A percentile compares a stretch with the other conserved stretches of the same genome.
Evolutionary conservation across 92 coral and sea anemone species (phyloP).

Genomic region (Paramuricea clavata): DNA sequence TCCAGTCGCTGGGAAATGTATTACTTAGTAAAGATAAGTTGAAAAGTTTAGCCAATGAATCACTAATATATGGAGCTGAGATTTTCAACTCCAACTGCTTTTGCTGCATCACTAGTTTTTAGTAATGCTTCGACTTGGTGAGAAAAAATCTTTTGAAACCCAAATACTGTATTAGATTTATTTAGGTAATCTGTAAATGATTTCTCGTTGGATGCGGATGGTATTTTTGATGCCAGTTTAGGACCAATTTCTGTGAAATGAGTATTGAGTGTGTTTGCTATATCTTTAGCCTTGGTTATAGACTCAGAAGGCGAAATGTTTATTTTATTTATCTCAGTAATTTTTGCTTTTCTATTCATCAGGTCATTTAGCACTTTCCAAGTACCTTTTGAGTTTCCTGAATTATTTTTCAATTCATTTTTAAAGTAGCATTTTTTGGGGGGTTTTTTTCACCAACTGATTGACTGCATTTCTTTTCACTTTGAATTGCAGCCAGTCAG

Average conservation of each 20-base stretch:
- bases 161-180: conserved; percentile 32
- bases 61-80: conserved; percentile 26
- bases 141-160: background rate
- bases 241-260: too few species aligned
- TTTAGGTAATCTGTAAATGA: conserved; percentile 42
- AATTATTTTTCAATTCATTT: conserved; percentile 34
- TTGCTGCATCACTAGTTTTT: background rate
- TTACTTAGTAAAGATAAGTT: too few species aligned
- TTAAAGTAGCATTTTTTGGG: too few species aligned
- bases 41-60: conserved; percentile 7
- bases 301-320: conserved; percentile 5
- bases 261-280: too few species aligned
- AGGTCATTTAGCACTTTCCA: conserved; percentile 57
- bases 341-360: conserved; percentile 38
- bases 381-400: conserved; percentile 39
- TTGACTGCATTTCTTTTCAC: too few species aligned
- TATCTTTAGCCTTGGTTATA: conserved; percentile 40
- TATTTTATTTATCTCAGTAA: conserved; percentile 36
- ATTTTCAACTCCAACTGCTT: background rate
- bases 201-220: too few species aligned
- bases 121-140: background rate
- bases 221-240: too few species aligned
- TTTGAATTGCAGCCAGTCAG: conserved; percentile 56
- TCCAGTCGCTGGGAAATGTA: too few species aligned
- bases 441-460: too few species aligned